Base-by-base conservation (phyloP, 2,797 vertebrate genomes). In the Macroramphosus scolopax region DNA sequence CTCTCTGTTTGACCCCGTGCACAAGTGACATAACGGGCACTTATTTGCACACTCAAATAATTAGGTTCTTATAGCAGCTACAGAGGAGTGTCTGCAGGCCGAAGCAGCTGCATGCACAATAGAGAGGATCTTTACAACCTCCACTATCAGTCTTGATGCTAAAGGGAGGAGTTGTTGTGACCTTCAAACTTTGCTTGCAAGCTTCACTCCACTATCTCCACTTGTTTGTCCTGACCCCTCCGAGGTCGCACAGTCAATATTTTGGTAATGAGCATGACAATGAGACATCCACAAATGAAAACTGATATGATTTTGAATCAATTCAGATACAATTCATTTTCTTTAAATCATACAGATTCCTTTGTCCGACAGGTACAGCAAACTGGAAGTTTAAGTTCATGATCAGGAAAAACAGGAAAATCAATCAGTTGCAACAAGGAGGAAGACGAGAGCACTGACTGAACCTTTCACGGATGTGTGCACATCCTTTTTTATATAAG, bases 21-120 rank as follows among this genome's bases (percentile, higher is more conserved):
- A 32, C 14, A 36, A 48, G 55, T 30, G 30, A 50, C 46, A 15
- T 30, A 48, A 52, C 18, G 3, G 39, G 2, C 13, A 31, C 48
- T 41, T 22, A 43, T 69, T 40, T 58, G 16, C 50, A 37, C 38
- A 58, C 39, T 57, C n/a, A n/a, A n/a, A n/a, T n/a, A n/a, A 49
- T 60, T 35, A 29, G 42, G 31, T 25, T 38, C 28, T 14, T 40
- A 6, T 17, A 17, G 29, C 13, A 24, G 53, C 32, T 24, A 1
- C 45, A 26, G 46, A 26, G 46, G 16, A 12, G 22, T 14, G 8
- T 4, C 30, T n/a, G n/a, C 8, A 34, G 7, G 15, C 22, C 5
- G 29, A 2, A 14, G 3, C 2, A 16, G 12, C 12, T 18, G 3
- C 20, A 22, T 22, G 20, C 3, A 3, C 3, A 22, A 22, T 3